Evolutionary conservation across 2,888 invertebrate species (phyloP), one percentile per base, ranked within the genome.

Genomic region (Leptarthrus brevirostris): DNA sequence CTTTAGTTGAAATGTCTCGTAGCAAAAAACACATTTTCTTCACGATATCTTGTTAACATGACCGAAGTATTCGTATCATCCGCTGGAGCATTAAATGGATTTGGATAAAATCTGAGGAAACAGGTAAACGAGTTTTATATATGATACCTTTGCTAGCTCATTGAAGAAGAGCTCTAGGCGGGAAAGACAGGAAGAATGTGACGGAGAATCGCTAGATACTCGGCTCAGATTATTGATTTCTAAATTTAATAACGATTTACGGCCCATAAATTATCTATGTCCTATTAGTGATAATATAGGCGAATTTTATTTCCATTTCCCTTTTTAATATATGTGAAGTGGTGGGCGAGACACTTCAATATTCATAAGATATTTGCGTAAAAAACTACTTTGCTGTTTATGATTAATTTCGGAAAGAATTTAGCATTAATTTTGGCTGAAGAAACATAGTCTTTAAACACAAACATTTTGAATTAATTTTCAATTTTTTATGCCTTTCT

Each of bases 161-260:
- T 44, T 64, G 64, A 24, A 16, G 20, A 16, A 1, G 26, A 44
- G 36, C 22, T 24, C 16, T 24, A 0, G n/a, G 47, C 64, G 47
- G 24, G n/a, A 22, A 24, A 58, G 20, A 20, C 14, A 36, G 3
- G 58, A 36, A 14, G 12, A 24, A 3, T 36, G 16, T 36, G 16
- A 4, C 18, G 3, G 18, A 16, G 18, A 49, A 20, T 6, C 18
- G 18, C 49, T 3, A 49, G 49, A 49, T 47, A 47, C 47, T 12
- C 16, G 24, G 64, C 14, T 47, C 47, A 44, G 64, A 64, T 64
- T 64, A 64, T 64, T 64, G 47, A 64, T 64, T 64, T 44, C 64
- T 64, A 44, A 44, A 20, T 64, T 64, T 64, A 64, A 64, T 64
- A 64, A 47, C 64, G 64, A 64, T 64, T 64, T 64, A 64, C 64